Conservation (phyloP, 1,140 invertebrate species). For the Mamestra configurata region DNA sequence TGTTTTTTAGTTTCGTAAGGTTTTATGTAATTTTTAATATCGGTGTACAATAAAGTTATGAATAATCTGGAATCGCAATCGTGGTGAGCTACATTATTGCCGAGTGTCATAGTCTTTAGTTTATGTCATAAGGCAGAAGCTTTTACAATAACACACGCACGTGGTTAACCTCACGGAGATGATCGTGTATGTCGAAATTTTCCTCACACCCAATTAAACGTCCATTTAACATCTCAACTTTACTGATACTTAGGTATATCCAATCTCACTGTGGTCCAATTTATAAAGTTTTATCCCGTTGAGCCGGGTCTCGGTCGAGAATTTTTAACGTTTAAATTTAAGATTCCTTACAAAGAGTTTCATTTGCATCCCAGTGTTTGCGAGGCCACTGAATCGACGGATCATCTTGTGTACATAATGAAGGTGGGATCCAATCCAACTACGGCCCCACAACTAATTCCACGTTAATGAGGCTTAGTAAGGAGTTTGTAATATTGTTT, state of each 20-base stretch:
- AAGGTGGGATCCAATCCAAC: constrained; percentile 11
- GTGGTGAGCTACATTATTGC: no score
- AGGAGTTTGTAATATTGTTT: neutral
- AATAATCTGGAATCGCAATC: no score
- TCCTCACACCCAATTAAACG: neutral
- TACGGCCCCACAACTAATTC: neutral
- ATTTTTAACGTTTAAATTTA: constrained; percentile 83
- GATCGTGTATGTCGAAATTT: no score
- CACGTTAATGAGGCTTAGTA: neutral
- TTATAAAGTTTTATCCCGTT: constrained; percentile 75
- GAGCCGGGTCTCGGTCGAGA: constrained; percentile 63
- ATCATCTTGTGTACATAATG: constrained; percentile 26
- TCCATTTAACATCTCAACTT: neutral
- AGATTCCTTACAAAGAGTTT: constrained; percentile 84
- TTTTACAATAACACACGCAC: no score
- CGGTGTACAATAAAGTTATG: no score
- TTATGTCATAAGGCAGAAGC: no score
- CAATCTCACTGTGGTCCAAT: constrained; percentile 60
- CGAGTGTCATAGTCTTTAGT: no score
- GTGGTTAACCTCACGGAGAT: no score
- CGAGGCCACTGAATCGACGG: constrained; percentile 56
- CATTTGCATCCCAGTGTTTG: constrained; percentile 77
- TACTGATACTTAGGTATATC: constrained; percentile 1
- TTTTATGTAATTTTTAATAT: no score
- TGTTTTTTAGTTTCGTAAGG: no score